phyloP scores from a whole-genome alignment of 2,888 invertebrate species.

The Eurytoma californica region DNA sequence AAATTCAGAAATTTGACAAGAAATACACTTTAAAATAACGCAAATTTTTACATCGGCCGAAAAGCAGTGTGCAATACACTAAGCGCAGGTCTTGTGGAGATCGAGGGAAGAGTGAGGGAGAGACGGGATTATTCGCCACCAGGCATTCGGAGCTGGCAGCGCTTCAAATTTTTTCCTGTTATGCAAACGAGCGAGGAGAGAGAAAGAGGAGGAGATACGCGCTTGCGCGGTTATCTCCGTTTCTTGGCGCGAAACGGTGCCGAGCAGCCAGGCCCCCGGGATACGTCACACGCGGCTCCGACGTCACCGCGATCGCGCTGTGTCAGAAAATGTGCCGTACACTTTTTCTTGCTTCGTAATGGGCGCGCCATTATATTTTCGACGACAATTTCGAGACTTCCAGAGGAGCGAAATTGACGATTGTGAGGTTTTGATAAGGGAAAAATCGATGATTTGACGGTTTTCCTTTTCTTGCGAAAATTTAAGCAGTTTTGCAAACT shows the following conservation, averaged over 20 bases:
- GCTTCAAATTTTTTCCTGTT: neutral
- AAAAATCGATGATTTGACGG: too few species aligned
- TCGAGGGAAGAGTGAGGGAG: neutral
- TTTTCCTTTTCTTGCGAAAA: too few species aligned
- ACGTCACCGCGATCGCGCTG: neutral
- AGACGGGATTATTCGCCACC: neutral
- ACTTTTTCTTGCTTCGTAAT: too few species aligned
- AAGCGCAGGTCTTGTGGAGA: neutral
- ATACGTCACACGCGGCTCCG: neutral
- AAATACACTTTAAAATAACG: too few species aligned
- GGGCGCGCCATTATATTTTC: too few species aligned
- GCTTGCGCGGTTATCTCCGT: too few species aligned
- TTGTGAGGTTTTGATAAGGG: neutral
- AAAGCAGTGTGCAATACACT: neutral
- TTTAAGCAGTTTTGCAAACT: too few species aligned
- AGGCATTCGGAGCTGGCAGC: neutral
- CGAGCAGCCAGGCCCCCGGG: constrained; percentile 38
- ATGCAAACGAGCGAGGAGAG: neutral
- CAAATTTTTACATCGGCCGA: too few species aligned
- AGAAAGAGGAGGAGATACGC: neutral
- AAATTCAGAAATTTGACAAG: too few species aligned
- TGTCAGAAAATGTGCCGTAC: too few species aligned
- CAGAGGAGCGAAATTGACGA: too few species aligned
- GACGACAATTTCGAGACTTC: too few species aligned
- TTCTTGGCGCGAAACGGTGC: neutral